These are phyloP conservation scores for Laticauda laticaudata DNA, from an alignment of 2,113 vertebrate species.

Conservation along the genomic window DNA sequence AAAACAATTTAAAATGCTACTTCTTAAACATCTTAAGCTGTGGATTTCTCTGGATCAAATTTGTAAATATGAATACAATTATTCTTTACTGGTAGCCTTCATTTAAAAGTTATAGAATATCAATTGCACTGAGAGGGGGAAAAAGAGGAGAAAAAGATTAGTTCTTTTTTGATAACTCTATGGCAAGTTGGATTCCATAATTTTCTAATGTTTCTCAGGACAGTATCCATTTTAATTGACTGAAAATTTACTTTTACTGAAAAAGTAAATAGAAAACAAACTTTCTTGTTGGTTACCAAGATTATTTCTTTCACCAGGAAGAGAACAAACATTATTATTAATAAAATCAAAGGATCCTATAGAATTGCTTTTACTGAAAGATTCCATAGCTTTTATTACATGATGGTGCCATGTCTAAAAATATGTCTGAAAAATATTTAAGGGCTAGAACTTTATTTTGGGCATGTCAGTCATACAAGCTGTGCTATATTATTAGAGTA, in stretches of 20 bases:
- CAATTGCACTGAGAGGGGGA: background rate
- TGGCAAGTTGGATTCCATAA: constrained; percentile 14
- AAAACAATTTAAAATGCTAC: rapidly evolving
- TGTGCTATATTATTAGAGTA: background rate
- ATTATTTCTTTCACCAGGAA: background rate
- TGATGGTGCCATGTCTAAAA: background rate
- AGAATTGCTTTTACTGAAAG: background rate
- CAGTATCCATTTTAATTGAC: background rate
- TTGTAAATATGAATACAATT: background rate
- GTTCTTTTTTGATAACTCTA: constrained; percentile 22
- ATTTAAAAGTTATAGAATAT: background rate
- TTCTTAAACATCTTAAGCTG: constrained; percentile 16
- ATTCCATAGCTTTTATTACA: background rate
- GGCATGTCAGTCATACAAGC: background rate
- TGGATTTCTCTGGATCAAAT: constrained; percentile 1
- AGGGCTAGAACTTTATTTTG: background rate
- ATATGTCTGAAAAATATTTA: background rate
- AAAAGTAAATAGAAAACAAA: background rate
- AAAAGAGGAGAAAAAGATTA: constrained; percentile 17
- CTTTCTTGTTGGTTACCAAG: background rate
- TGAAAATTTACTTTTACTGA: background rate
- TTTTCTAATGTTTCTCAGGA: background rate
- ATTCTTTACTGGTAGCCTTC: constrained; percentile 14
- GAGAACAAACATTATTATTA: background rate
- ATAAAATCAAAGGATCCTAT: background rate